Base-by-base conservation (phyloP, 2,113 vertebrate genomes). In the Microtus pennsylvanicus region DNA sequence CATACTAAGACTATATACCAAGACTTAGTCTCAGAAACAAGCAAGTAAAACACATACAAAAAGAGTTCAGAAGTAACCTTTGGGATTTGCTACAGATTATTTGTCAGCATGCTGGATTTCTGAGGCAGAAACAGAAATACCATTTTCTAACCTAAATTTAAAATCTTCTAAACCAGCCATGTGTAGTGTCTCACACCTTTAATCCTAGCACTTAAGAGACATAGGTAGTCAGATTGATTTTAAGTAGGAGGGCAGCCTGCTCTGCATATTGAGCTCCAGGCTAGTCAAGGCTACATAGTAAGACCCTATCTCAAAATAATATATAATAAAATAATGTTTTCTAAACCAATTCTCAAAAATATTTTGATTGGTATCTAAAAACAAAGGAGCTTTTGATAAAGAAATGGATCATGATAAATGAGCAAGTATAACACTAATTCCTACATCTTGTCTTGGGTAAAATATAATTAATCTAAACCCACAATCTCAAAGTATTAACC, bases 321-420 rank as follows among this genome's bases (percentile, higher is more conserved):
- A 61, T 82, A 82, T 61, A 58, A n/a, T 58, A 82, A 82, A 58
- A 82, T 35, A 81, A 22, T 11, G 5, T 83, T n/a, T 82, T 82
- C 83, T 42, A 72, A 92, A 92, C 16, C 19, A 69, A 92, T 30
- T 92, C 16, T 81, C 75, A 86, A 91, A 92, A 86, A 80, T 76
- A 94, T 63, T 94, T 52, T 92, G 52, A 75, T 69, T 90, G 3
- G 55, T 30, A 10, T 90, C 12, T 55, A 87, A 87, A 35, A 90
- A 94, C 38, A 89, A 69, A 90, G 33, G 92, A 63, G 75, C 75
- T 47, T 78, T 78, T 35, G 90, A 65, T 35, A 82, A 85, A 69
- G 87, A 96, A 93, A 88, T 67, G 35, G 55, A 65, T 45, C 67
- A 81, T 30, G 14, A 33, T 19, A 45, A 94, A 52, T 65, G 77